Base-by-base conservation (phyloP, 2,797 vertebrate genomes). In the Telmatherina bonti region DNA sequence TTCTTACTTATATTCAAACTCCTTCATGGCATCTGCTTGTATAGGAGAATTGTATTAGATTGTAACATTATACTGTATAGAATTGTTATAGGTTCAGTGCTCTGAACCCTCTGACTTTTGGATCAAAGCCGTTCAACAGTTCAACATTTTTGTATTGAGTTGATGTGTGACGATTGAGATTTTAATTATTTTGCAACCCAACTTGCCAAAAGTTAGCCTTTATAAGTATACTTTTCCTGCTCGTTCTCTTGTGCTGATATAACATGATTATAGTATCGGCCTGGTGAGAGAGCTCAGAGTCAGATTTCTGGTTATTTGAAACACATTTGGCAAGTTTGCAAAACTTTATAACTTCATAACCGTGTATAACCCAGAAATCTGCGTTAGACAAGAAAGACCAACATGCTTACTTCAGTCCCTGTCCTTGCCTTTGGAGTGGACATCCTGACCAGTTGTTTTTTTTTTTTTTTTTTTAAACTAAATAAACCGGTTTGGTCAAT, bases 381-480 rank as follows among this genome's bases (percentile, higher is more conserved):
- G 33, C 5, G 8, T 33, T 33, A 33, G 33, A 33, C 33, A 33
- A 7, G 33, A 31, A 31, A 7, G 7, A 31, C 30, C 30, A 31
- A 31, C 30, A 31, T 31, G 30, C 30, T 31, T 57, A 29, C 4
- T 16, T 18, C 9, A 5, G 52, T 35, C 33, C 7, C 54, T 15
- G 4, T 64, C 5, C 5, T 43, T 71, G 45, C 59, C 63, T 81
- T 74, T 81, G 70, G 74, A 56, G 62, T 31, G 35, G 30, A 70
- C 63, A 57, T 55, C 31, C 45, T 55, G 27, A 70, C 36, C 43
- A 54, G 51, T 72, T n/a, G n/a, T n/a, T n/a, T n/a, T n/a, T n/a
- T n/a, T n/a, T n/a, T n/a, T n/a, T n/a, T n/a, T n/a, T n/a, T n/a
- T 76, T 81, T 81, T 84, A 82, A 76, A 70, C 79, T 73, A 68